A percentile compares a stretch with the other conserved stretches of the same genome.
These are phyloP conservation scores for Astropecten irregularis DNA, from an alignment of 53 echinoderm and acorn worm genomes.

Conservation along the genomic window DNA sequence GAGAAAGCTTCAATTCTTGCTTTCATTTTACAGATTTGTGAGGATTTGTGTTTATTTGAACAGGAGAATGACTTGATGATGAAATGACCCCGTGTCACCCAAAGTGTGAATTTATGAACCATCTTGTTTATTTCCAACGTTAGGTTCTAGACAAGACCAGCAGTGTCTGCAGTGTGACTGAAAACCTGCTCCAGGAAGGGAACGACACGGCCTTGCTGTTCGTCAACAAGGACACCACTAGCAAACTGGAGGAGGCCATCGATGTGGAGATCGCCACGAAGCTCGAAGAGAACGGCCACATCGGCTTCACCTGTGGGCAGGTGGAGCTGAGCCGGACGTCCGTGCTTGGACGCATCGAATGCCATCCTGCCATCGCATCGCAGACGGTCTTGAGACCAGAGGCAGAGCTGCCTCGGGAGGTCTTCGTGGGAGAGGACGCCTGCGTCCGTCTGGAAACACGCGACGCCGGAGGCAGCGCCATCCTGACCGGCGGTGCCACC, in stretches of 20 bases:
- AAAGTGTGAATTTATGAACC: no score
- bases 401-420: constrained; percentile 50
- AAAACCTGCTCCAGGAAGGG: constrained; percentile 81
- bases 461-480: constrained; percentile 61
- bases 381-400: constrained; percentile 53
- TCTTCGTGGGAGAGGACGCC: constrained; percentile 76
- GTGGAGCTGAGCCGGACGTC: constrained; percentile 62
- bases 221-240: constrained; percentile 81
- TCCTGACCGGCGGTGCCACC: constrained; percentile 66
- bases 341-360: constrained; percentile 28
- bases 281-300: constrained; percentile 80
- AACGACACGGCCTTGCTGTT: constrained; percentile 86
- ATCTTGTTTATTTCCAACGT: no score
- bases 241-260: constrained; percentile 83
- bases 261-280: constrained; percentile 58
- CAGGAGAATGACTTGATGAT: no score
- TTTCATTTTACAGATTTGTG: no score
- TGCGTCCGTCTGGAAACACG: constrained; percentile 69
- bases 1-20: no score
- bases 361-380: constrained; percentile 59
- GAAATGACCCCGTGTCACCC: no score
- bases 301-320: constrained; percentile 76
- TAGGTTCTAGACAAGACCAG: constrained; percentile 82
- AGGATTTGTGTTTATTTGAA: no score
- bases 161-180: constrained; percentile 89